These are phyloP conservation scores for Beroe ovata DNA, from an alignment of 37 sponge, comb jelly and placozoan species.

Conservation along the genomic window DNA sequence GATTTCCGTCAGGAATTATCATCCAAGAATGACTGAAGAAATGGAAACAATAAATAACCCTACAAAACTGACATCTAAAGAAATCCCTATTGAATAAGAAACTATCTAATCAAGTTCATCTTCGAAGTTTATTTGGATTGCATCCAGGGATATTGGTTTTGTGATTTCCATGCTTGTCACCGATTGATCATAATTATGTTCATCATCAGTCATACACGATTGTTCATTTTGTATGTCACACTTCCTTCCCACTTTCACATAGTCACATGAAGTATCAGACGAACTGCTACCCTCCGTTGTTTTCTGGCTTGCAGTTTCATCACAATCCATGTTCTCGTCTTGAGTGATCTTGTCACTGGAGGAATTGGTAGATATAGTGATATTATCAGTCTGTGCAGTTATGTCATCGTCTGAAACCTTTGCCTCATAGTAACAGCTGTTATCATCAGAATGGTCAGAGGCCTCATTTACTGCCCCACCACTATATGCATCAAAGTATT, in stretches of 20 bases:
- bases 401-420: constrained; percentile 17
- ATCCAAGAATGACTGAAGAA: no score
- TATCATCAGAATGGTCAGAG: constrained; percentile 55
- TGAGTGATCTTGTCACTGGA: not conserved
- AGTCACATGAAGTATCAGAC: constrained; percentile 27
- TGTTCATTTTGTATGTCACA: not conserved
- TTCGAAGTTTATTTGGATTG: constrained; percentile 43
- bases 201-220: not conserved
- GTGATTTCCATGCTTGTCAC: not conserved
- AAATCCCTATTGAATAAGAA: not conserved
- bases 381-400: not conserved
- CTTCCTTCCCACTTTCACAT: constrained; percentile 14
- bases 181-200: not conserved
- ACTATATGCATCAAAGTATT: constrained; percentile 49
- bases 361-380: not conserved
- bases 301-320: constrained; percentile 35
- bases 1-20: no score
- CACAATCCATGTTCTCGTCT: constrained; percentile 29
- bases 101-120: constrained; percentile 27
- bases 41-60: no score
- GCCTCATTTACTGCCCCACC: not conserved
- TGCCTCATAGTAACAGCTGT: constrained; percentile 60
- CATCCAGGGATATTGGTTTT: constrained; percentile 42
- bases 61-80: not conserved
- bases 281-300: constrained; percentile 44